A percentile compares a stretch with the other conserved stretches of the same genome.
Conservation (phyloP, 2,888 invertebrate genomes). For the Apotomis turbidana region DNA sequence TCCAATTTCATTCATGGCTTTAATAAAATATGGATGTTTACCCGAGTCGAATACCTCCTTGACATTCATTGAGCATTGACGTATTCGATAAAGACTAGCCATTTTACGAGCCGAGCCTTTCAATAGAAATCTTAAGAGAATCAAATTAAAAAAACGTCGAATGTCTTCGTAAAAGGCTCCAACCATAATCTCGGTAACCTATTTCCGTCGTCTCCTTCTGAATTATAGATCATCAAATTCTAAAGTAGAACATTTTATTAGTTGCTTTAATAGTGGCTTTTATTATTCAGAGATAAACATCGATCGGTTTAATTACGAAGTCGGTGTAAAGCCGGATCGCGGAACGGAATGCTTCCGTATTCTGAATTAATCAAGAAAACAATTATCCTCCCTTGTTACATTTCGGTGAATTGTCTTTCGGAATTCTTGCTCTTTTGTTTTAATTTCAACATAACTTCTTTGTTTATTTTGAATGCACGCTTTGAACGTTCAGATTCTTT, state of each 20-base stretch:
- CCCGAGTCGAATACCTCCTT: constrained; percentile 19
- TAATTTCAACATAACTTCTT: constrained; percentile 40
- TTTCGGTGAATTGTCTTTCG: constrained; percentile 58
- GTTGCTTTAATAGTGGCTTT: constrained; percentile 34
- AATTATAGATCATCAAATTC: constrained; percentile 28
- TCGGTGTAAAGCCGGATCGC: constrained; percentile 42
- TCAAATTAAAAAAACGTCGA: constrained; percentile 20
- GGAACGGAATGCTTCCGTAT: constrained; percentile 53
- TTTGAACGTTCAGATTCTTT: constrained; percentile 32
- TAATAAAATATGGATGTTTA: constrained; percentile 24
- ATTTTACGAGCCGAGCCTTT: constrained; percentile 8
- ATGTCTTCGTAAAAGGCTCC: not conserved
- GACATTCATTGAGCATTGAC: constrained; percentile 27
- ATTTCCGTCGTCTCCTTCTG: constrained; percentile 14
- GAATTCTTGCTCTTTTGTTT: constrained; percentile 46
- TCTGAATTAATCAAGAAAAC: constrained; percentile 75
- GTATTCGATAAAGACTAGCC: constrained; percentile 14
- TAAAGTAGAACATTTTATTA: constrained; percentile 26
- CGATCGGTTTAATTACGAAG: constrained; percentile 38
- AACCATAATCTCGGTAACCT: constrained; percentile 13
- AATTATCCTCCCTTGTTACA: constrained; percentile 69
- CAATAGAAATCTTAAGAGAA: constrained; percentile 7
- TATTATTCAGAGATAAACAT: constrained; percentile 34
- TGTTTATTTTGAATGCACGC: constrained; percentile 35
- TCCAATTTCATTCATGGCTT: constrained; percentile 10